Conservation (phyloP, 2,113 vertebrate species). For the Aegotheles bennettii region DNA sequence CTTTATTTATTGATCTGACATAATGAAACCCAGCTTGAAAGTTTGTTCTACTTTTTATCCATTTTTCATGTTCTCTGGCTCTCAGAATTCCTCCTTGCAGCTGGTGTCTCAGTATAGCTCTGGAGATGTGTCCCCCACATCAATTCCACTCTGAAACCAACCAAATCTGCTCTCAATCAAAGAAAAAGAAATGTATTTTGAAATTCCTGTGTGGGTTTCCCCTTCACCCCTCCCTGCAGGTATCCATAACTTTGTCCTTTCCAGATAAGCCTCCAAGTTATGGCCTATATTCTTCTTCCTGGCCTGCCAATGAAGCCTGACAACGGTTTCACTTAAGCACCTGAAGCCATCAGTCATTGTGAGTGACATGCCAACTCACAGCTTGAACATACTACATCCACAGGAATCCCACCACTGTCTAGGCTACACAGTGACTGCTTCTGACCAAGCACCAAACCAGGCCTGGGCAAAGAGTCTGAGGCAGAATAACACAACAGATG, state of each 20-base stretch:
- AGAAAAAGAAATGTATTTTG: background rate
- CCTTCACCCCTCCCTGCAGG: background rate
- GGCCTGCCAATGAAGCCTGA: slow-evolving; percentile 9
- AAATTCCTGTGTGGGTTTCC: background rate
- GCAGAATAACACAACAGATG: background rate
- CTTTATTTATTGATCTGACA: background rate
- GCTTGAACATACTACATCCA: slow-evolving; percentile 1
- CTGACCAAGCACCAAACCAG: background rate
- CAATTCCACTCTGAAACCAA: background rate
- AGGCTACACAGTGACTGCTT: background rate
- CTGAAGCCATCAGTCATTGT: slow-evolving; percentile 3
- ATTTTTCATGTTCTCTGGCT: background rate
- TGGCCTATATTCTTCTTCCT: background rate
- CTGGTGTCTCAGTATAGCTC: background rate
- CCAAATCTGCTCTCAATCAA: background rate
- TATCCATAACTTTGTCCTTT: background rate
- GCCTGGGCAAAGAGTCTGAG: background rate
- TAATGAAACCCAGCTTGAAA: background rate
- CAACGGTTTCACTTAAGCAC: slow-evolving; percentile 30
- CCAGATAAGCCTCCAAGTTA: background rate
- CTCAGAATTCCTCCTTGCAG: background rate
- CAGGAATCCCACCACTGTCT: background rate
- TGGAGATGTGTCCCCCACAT: background rate
- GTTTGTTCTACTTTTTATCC: background rate
- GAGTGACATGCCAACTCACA: slow-evolving; percentile 4